Conservation (phyloP, 2,113 vertebrate species). For the Aptenodytes forsteri region DNA sequence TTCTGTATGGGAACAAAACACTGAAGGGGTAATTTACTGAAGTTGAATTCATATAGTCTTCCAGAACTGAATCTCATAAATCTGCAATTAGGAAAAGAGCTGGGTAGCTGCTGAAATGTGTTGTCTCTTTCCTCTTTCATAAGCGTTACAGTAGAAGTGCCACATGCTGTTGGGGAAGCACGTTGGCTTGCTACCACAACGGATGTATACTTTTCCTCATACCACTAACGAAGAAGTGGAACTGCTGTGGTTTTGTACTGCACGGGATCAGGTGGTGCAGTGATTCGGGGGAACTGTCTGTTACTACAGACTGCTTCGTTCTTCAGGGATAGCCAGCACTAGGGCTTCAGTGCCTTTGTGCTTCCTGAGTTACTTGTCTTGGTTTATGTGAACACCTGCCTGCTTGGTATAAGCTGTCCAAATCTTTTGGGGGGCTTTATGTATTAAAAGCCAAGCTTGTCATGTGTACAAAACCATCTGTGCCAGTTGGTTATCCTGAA, state of each 20-base stretch:
- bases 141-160: background rate
- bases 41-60: background rate
- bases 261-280: background rate
- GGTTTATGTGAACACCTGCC: background rate
- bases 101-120: background rate
- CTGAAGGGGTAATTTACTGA: background rate
- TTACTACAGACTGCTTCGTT: background rate
- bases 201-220: background rate
- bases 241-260: background rate
- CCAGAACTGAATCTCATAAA: background rate
- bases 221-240: background rate
- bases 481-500: background rate
- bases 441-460: background rate
- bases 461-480: fast-evolving
- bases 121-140: background rate
- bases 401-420: background rate
- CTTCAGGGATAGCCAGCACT: background rate
- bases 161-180: background rate
- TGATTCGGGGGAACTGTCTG: background rate
- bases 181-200: background rate
- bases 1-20: background rate
- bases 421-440: fast-evolving
- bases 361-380: background rate
- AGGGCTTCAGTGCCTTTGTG: background rate
- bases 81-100: background rate